Percentiles rank a stretch among this genome's conserved stretches.
Conservation (phyloP, 2,113 vertebrate species). For the Menidia beryllina region DNA sequence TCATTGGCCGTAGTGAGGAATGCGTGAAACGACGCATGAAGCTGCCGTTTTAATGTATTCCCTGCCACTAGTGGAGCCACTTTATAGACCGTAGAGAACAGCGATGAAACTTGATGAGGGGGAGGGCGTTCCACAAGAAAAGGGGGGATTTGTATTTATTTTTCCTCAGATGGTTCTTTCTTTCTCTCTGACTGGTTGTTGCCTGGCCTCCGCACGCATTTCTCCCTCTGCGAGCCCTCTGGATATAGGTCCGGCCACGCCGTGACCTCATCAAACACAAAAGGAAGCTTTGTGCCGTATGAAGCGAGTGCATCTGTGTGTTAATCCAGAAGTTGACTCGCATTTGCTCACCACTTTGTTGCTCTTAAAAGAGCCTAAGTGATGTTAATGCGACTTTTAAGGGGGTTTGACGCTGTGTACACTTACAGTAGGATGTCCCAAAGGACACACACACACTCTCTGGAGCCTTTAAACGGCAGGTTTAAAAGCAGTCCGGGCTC, state of each 20-base stretch:
- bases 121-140: conserved; percentile 18
- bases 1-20: background rate
- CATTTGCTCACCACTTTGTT: conserved; percentile 58
- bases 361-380: conserved; percentile 30
- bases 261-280: conserved; percentile 69
- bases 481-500: background rate
- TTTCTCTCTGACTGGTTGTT: conserved; percentile 11
- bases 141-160: conserved; percentile 3
- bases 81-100: background rate
- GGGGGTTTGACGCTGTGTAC: conserved; percentile 26
- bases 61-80: background rate
- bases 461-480: background rate
- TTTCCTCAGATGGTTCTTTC: conserved; percentile 44
- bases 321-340: conserved; percentile 20
- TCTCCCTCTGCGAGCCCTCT: conserved; percentile 12
- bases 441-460: background rate
- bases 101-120: conserved; percentile 6
- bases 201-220: conserved; percentile 60
- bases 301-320: conserved; percentile 9
- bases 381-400: conserved; percentile 33
- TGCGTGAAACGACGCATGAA: background rate
- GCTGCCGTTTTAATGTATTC: background rate
- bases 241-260: conserved; percentile 35
- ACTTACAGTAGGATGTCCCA: background rate
- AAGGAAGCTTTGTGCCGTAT: conserved; percentile 48